Percentiles rank a stretch among this genome's conserved stretches.
Conservation (phyloP, 2,888 invertebrate species). For the Mamestra brassicae region DNA sequence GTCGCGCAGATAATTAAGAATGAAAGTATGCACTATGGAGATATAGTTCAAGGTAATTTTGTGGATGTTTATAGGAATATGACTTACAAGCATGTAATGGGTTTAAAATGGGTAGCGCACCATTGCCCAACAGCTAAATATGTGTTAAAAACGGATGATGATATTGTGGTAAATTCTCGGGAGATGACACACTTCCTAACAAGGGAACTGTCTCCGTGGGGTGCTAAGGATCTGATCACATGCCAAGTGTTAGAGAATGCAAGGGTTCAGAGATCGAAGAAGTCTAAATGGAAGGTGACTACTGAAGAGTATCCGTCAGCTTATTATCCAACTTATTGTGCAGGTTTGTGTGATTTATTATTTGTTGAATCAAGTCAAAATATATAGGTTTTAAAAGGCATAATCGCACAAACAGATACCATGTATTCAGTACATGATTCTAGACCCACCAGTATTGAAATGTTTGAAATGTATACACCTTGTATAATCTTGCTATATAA, state of each 20-base stretch:
- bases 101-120: constrained; percentile 94
- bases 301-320: constrained; percentile 91
- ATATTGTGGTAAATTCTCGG: constrained; percentile 94
- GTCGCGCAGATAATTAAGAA: constrained; percentile 81
- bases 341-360: constrained; percentile 84
- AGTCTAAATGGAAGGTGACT: constrained; percentile 95
- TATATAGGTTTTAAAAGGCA: too few species aligned
- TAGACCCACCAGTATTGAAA: too few species aligned
- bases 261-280: constrained; percentile 91
- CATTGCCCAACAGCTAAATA: constrained; percentile 93
- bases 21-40: constrained; percentile 91
- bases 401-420: too few species aligned
- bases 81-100: constrained; percentile 96
- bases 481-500: background rate
- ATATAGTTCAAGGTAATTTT: constrained; percentile 95
- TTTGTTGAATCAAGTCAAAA: background rate
- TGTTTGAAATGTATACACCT: too few species aligned
- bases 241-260: constrained; percentile 91
- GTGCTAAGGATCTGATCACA: constrained; percentile 91
- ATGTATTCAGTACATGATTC: too few species aligned
- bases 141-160: constrained; percentile 94
- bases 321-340: constrained; percentile 94
- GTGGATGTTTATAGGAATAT: constrained; percentile 95
- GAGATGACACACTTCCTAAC: constrained; percentile 91
- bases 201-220: constrained; percentile 91